A percentile compares a stretch with the other conserved stretches of the same genome.
Conservation (phyloP, 1,140 invertebrate genomes). For the Lepidotrigona ventralis region DNA sequence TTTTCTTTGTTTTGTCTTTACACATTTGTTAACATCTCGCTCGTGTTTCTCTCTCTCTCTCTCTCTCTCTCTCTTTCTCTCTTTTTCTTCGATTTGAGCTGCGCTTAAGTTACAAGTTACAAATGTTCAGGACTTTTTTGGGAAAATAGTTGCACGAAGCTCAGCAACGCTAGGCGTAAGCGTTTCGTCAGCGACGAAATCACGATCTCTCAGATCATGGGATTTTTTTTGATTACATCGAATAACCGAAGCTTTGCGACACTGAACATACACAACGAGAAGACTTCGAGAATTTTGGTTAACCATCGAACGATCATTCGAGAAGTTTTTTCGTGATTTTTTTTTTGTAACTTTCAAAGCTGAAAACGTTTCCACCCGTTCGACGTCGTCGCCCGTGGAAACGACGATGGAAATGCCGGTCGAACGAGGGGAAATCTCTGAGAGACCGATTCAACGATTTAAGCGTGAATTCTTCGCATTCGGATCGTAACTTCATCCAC, state of each 20-base stretch:
- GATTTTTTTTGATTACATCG: neutral
- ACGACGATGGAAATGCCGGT: too few relatives aligned
- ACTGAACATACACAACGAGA: constrained; percentile 16
- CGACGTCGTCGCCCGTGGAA: too few relatives aligned
- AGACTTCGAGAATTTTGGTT: constrained; percentile 5
- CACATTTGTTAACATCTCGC: neutral
- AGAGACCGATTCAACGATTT: constrained; percentile 21
- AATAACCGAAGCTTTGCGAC: constrained; percentile 7
- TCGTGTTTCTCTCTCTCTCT: neutral
- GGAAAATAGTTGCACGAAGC: constrained; percentile 35
- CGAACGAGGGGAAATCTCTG: neutral
- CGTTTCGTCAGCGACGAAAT: constrained; percentile 6
- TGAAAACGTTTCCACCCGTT: neutral
- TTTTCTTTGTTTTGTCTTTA: neutral
- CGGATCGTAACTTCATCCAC: neutral
- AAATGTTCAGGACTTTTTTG: neutral
- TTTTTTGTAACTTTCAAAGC: neutral
- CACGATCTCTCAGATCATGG: constrained; percentile 15
- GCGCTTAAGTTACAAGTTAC: constrained; percentile 15
- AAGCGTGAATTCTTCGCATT: constrained; percentile 27
- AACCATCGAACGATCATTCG: constrained; percentile 4
- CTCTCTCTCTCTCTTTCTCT: neutral
- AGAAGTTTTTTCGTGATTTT: neutral
- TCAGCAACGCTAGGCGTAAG: constrained; percentile 22
- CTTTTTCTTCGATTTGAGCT: neutral